These are phyloP conservation scores for Phyllopteryx taeniolatus DNA, from an alignment of 2,113 vertebrate species.

Conservation along the genomic window DNA sequence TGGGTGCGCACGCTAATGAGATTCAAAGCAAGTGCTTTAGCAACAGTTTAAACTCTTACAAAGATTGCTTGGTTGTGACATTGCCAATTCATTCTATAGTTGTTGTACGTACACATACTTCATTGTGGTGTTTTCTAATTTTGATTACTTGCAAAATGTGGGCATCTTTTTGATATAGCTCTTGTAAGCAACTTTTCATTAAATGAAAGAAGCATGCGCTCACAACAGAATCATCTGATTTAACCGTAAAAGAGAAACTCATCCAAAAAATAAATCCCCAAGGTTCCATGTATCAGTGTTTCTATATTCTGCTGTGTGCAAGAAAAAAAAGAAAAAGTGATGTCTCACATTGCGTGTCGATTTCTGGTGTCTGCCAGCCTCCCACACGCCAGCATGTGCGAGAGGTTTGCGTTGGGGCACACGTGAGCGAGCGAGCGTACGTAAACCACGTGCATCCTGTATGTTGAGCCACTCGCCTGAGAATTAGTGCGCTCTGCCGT, in stretches of 20 bases:
- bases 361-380: constrained; percentile 47
- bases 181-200: background rate
- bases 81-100: background rate
- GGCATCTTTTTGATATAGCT: background rate
- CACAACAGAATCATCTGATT: background rate
- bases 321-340: constrained; percentile 52
- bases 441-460: constrained; percentile 74
- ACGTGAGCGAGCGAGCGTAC: constrained; percentile 18
- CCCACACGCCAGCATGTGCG: constrained; percentile 40
- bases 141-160: background rate
- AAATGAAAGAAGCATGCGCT: background rate
- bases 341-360: constrained; percentile 51
- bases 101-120: background rate
- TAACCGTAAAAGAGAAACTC: constrained; percentile 9
- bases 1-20: background rate
- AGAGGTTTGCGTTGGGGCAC: constrained; percentile 22
- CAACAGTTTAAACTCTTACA: background rate
- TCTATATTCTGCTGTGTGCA: constrained; percentile 27
- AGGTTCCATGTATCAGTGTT: constrained; percentile 10
- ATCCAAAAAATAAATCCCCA: constrained; percentile 33
- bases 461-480: constrained; percentile 71
- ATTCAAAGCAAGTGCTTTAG: background rate
- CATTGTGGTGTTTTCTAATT: too few relatives aligned
- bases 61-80: background rate
- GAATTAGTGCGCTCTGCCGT: constrained; percentile 40